These are phyloP conservation scores for Toxotes lorentzi DNA, from an alignment of 2,797 vertebrate species.

Conservation along the genomic window DNA sequence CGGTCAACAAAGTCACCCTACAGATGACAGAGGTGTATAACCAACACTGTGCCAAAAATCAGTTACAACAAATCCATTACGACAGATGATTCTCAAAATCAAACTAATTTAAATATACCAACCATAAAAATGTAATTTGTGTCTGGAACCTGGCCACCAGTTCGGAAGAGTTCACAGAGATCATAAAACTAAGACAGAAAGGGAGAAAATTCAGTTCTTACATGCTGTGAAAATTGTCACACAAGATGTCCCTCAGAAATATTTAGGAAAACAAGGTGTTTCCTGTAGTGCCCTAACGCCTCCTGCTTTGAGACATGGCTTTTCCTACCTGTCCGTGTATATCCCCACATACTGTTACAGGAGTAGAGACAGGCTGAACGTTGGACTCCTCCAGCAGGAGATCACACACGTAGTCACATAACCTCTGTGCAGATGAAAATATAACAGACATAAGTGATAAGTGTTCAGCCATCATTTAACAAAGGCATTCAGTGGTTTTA, in stretches of 20 bases:
- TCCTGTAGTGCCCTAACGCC: background rate
- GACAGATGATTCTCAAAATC: background rate
- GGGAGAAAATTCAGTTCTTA: slow-evolving; percentile 7
- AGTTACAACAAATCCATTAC: background rate
- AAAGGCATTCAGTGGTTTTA: background rate
- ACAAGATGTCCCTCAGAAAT: no score
- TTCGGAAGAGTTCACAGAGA: slow-evolving; percentile 96
- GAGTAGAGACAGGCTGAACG: slow-evolving; percentile 97
- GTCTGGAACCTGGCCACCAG: slow-evolving; percentile 97
- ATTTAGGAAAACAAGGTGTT: no score
- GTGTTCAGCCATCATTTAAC: background rate
- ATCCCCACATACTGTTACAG: slow-evolving; percentile 97
- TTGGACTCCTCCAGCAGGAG: slow-evolving; percentile 97
- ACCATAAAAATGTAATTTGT: slow-evolving; percentile 99
- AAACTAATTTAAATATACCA: slow-evolving; percentile 48
- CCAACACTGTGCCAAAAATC: background rate
- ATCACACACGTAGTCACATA: slow-evolving; percentile 99
- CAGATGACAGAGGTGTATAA: slow-evolving; percentile 21
- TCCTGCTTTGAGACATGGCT: background rate
- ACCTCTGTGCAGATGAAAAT: slow-evolving; percentile 82
- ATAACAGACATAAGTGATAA: background rate
- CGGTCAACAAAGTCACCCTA: slow-evolving; percentile 98
- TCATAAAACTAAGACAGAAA: slow-evolving; percentile 92
- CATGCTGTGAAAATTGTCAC: background rate
- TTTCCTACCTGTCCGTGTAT: slow-evolving; percentile 94